Base-by-base conservation (phyloP, 2,113 vertebrate genomes). In the Oophaga pumilio region DNA sequence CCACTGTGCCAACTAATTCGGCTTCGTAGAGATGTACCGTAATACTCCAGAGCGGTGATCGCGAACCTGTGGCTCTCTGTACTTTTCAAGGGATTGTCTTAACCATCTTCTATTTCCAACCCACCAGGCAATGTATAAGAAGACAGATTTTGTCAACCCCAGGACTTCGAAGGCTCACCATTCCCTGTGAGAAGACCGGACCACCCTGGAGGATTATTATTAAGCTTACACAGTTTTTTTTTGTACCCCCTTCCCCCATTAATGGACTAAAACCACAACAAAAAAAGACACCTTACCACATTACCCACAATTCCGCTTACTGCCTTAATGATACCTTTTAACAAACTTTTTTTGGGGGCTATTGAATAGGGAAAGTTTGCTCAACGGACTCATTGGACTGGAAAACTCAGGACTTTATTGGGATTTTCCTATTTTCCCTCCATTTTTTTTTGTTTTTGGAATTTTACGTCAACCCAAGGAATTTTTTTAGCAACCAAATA, bases 111-210 rank as follows among this genome's bases (percentile, higher is more conserved):
- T 85, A 15, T 26, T 90, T 92, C 62, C 91, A 92, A 93, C 1
- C 88, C 90, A 87, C 59, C 93, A 99, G 97, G 91, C 93, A 85
- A 94, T 96, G 24, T 97, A 95, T 82, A 97, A 94, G 93, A 99
- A 97, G 93, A 66, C 91, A 0, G 95, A 97, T 93, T 99, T 99
- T 89, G 89, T 98, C 93, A 99, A 99, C 87, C 91, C 76, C 56
- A 92, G 93, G 80, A 98, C 95, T 24, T 91, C 94, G 24, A 98
- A 94, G 93, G 96, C 95, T 49, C 95, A 96, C 77, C 96, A 95
- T 90, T 95, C 95, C 1, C 86, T 94, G 1, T 92, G 90, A 90
- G 90, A 95, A 49, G 53, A 12, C 56, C 20, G 1, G 4, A 10
- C 1, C 8, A 43, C 10, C 52, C 17, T 52, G 83, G 9, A 53